These are phyloP conservation scores for Pyxicephalus adspersus DNA, from an alignment of 2,113 vertebrate genomes.

Conservation along the genomic window DNA sequence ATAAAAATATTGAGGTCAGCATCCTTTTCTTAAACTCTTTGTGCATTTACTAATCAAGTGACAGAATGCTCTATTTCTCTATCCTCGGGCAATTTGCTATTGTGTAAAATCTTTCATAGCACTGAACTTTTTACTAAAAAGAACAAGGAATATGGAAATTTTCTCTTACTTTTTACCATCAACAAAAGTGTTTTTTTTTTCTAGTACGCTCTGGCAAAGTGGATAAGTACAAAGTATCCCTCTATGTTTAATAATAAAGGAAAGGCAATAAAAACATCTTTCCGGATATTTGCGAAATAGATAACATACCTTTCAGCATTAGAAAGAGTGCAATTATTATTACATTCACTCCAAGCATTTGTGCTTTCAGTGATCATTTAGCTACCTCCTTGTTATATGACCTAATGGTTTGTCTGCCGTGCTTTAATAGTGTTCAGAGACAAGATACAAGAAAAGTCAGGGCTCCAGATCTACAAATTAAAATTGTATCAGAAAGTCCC, in stretches of 20 bases:
- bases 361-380: no score
- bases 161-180: not conserved
- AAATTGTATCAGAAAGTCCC: no score
- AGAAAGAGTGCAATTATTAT: no score
- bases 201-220: not conserved
- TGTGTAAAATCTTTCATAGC: not conserved
- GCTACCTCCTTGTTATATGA: no score
- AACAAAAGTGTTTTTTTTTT: not conserved
- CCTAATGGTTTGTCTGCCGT: no score
- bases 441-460: no score
- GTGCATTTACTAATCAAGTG: constrained; percentile 13
- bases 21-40: not conserved
- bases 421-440: no score
- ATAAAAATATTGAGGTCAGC: not conserved
- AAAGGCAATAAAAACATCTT: no score
- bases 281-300: no score
- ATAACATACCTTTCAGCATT: no score
- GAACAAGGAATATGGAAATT: not conserved
- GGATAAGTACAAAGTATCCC: not conserved
- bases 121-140: not conserved
- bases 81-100: constrained; percentile 3
- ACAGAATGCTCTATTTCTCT: constrained; percentile 2
- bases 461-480: no score
- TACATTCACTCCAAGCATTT: no score
- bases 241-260: not conserved